Evolutionary conservation across 2,113 vertebrate species (phyloP).

Genomic region (Lasiurus borealis): DNA sequence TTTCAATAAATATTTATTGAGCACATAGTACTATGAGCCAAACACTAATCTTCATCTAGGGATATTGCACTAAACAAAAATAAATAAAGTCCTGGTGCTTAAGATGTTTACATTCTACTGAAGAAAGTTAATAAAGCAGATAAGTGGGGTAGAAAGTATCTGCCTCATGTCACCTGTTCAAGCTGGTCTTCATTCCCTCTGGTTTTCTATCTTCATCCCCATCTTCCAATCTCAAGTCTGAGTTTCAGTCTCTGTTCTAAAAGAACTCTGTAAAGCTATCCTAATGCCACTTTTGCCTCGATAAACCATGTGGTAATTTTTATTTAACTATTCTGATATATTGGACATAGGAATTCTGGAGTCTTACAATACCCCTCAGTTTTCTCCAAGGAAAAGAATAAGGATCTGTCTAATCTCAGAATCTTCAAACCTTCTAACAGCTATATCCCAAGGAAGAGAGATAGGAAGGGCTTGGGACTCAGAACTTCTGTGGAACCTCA

Average conservation of each 20-base stretch:
- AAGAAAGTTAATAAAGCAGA: slow-evolving; percentile 26
- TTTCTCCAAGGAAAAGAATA: background rate
- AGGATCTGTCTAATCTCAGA: background rate
- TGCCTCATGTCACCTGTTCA: background rate
- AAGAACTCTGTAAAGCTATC: background rate
- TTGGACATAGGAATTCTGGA: background rate
- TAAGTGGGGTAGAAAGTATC: background rate
- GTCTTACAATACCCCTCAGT: background rate
- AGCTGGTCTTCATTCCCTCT: background rate
- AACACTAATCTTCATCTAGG: slow-evolving; percentile 20
- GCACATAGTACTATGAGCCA: background rate
- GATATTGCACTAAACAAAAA: background rate
- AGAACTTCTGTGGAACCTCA: background rate
- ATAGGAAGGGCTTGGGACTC: rapidly evolving
- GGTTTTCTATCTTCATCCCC: background rate
- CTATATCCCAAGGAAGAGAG: background rate
- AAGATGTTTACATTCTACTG: background rate
- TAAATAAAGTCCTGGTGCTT: background rate
- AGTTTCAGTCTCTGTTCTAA: background rate
- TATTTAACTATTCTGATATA: background rate
- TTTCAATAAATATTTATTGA: slow-evolving; percentile 50
- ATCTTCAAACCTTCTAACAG: background rate
- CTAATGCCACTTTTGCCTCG: background rate
- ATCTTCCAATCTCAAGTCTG: background rate
- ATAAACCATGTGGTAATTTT: background rate